Conservation (phyloP, 2,113 vertebrate genomes). For the Percina caprodes region DNA sequence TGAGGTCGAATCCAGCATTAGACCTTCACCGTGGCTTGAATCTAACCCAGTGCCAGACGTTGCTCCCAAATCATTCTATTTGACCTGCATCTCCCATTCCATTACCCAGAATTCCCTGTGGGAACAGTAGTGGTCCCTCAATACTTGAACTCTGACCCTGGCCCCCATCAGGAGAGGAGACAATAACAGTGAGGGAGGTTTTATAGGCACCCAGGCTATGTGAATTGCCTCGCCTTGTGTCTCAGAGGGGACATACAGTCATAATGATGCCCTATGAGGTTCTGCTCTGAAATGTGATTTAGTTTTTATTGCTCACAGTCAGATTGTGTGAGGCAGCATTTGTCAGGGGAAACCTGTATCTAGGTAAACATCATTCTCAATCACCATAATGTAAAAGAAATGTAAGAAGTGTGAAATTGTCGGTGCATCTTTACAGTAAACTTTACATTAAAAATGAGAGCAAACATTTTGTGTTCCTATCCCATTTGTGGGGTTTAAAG, state of each 20-base stretch:
- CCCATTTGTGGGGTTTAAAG: background rate
- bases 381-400: background rate
- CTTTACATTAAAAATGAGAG: background rate
- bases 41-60: slow-evolving; percentile 64
- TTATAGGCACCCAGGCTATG: slow-evolving; percentile 67
- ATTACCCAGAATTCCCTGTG: slow-evolving; percentile 80
- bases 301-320: slow-evolving; percentile 48
- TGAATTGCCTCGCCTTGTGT: slow-evolving; percentile 54
- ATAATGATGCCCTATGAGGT: slow-evolving; percentile 55
- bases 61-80: slow-evolving; percentile 77
- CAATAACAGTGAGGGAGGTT: slow-evolving; percentile 71
- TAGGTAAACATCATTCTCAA: background rate
- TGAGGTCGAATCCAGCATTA: slow-evolving; percentile 64
- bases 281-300: slow-evolving; percentile 64
- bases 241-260: slow-evolving; percentile 57
- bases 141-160: slow-evolving; percentile 81
- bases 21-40: slow-evolving; percentile 62
- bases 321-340: slow-evolving; percentile 9
- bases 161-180: slow-evolving; percentile 65
- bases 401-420: background rate
- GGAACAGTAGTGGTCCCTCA: slow-evolving; percentile 75
- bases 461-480: background rate
- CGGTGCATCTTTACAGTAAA: background rate
- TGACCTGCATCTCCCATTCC: slow-evolving; percentile 83
- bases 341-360: background rate